A percentile compares a stretch with the other conserved stretches of the same genome.
These are phyloP conservation scores for Taxidea taxus DNA, from an alignment of 2,113 vertebrate species.

Conservation along the genomic window DNA sequence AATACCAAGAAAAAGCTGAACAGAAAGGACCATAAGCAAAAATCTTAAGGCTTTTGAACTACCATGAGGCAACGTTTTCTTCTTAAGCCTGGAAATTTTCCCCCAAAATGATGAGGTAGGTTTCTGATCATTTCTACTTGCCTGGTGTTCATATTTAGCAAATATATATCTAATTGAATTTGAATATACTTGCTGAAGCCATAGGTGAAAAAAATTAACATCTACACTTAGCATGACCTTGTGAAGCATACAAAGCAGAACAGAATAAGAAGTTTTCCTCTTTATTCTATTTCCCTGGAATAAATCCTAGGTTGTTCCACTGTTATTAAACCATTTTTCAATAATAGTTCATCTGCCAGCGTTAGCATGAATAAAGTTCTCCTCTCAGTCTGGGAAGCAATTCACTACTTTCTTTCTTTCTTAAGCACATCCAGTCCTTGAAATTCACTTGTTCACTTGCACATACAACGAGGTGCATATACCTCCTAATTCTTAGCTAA, in stretches of 20 bases:
- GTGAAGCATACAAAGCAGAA: background rate
- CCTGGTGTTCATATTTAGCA: slow-evolving; percentile 30
- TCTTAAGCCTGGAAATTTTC: background rate
- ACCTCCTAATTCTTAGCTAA: slow-evolving; percentile 28
- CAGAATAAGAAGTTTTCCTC: slow-evolving; percentile 12
- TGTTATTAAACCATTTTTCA: slow-evolving; percentile 57
- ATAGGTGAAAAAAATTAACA: slow-evolving; percentile 24
- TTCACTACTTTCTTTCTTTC: background rate
- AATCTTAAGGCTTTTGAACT: slow-evolving; percentile 4
- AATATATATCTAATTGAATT: slow-evolving; percentile 29
- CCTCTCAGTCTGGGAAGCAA: background rate
- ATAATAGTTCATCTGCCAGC: background rate
- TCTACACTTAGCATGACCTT: slow-evolving; percentile 39
- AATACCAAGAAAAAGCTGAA: background rate
- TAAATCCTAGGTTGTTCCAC: background rate
- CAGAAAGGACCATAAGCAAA: background rate
- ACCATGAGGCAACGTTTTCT: background rate
- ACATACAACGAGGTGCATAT: background rate
- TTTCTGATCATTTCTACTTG: slow-evolving; percentile 12
- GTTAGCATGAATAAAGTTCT: background rate
- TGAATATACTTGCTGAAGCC: background rate
- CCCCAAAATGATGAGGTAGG: background rate
- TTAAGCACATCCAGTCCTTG: slow-evolving; percentile 19
- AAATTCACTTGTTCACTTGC: background rate
- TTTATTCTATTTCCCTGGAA: slow-evolving; percentile 19